Percentiles rank a stretch among this genome's conserved stretches.
Conservation (phyloP, 2,113 vertebrate genomes). For the human (Homo sapiens) region GRCh38 chr5:63097001-63097500, state of each 20-base stretch:
- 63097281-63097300: neutral
- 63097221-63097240: neutral
- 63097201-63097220: neutral
- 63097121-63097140: neutral
- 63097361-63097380: neutral
- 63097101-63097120: neutral
- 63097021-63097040: neutral
- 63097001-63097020: neutral
- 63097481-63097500: neutral
- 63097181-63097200: neutral
- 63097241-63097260: neutral
- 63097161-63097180: neutral
- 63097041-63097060: neutral
- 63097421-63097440: conserved; percentile 44
- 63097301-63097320: neutral
- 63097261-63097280: neutral
- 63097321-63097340: neutral
- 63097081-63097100: neutral
- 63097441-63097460: conserved; percentile 55
- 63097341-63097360: neutral
- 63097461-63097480: neutral
- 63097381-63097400: neutral
- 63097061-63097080: neutral
- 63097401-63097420: neutral
- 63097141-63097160: neutral